Percentiles rank a stretch among this genome's conserved stretches.
Evolutionary conservation across 2,113 vertebrate species (phyloP).

Genomic region (Bos indicus): DNA sequence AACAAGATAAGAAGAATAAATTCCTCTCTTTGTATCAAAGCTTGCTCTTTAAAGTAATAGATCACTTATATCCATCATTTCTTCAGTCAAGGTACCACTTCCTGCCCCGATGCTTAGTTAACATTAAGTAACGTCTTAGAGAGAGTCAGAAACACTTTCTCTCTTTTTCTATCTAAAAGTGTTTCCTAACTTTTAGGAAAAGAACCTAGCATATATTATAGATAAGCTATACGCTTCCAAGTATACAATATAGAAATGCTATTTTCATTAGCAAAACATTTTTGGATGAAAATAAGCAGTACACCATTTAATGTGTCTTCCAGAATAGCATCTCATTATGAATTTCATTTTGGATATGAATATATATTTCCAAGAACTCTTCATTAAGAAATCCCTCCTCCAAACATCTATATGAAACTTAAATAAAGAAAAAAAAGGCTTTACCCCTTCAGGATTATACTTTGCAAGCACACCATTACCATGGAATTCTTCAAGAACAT

Average conservation of each 20-base stretch:
- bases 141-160: background rate
- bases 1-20: background rate
- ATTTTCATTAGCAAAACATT: background rate
- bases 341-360: constrained; percentile 3
- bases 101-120: background rate
- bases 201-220: background rate
- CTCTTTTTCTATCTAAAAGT: background rate
- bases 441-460: constrained; percentile 96
- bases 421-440: constrained; percentile 58
- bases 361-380: background rate
- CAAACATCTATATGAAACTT: background rate
- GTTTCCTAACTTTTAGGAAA: background rate
- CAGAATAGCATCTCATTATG: background rate
- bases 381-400: background rate
- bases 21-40: background rate
- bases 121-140: background rate
- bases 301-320: background rate
- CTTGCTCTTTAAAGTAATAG: background rate
- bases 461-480: constrained; percentile 93
- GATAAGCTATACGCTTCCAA: background rate
- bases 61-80: background rate
- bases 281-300: background rate
- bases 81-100: background rate
- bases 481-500: constrained; percentile 97
- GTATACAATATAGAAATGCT: background rate